Percentiles rank a stretch among this genome's conserved stretches.
Evolutionary conservation across 2,113 vertebrate genomes (phyloP).

Genomic region (Xenus cinereus): DNA sequence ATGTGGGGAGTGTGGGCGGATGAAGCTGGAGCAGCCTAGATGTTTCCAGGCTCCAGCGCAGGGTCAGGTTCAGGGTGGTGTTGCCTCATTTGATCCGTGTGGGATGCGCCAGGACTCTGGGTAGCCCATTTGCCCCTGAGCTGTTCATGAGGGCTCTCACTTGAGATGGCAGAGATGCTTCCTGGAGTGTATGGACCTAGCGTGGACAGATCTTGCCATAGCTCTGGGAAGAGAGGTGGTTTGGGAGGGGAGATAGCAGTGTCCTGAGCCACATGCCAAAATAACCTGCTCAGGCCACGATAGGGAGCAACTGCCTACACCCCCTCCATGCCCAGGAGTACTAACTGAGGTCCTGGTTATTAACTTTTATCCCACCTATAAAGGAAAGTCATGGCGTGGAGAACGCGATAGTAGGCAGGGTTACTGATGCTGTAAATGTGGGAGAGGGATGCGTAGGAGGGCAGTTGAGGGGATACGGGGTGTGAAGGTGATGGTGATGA

Average conservation of each 20-base stretch:
- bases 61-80: neutral
- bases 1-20: accelerated
- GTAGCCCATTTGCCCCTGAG: neutral
- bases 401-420: neutral
- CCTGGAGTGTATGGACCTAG: neutral
- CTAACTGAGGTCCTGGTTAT: neutral
- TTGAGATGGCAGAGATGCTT: neutral
- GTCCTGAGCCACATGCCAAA: neutral
- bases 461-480: accelerated
- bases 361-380: neutral
- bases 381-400: neutral
- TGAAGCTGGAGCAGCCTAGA: neutral
- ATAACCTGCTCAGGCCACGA: neutral
- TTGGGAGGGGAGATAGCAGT: neutral
- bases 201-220: neutral
- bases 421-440: neutral
- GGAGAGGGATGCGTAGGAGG: neutral
- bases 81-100: neutral
- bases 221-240: neutral
- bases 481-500: neutral
- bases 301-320: neutral
- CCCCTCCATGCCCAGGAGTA: neutral
- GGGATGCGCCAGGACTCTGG: neutral
- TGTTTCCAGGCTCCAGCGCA: neutral
- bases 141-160: neutral